Conservation (phyloP, 2,113 vertebrate genomes). For the Propithecus coquereli region DNA sequence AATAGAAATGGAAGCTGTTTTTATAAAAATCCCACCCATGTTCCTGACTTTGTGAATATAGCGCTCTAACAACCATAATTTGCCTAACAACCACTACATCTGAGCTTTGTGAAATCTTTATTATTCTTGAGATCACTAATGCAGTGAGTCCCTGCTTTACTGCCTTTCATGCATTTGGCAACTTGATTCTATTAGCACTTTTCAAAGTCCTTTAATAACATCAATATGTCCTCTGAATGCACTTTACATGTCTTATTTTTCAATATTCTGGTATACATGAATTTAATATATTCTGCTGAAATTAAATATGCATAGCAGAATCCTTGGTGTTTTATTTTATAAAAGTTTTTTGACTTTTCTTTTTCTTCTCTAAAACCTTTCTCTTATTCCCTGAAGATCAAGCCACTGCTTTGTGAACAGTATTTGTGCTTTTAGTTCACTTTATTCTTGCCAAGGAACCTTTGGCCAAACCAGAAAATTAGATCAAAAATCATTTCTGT, state of each 20-base stretch:
- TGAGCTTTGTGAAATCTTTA: not conserved
- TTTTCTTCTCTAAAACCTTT: not conserved
- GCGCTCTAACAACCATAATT: not conserved
- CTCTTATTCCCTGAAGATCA: not conserved
- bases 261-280: not conserved
- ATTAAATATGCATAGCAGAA: not conserved
- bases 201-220: conserved; percentile 1
- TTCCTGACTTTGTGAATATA: not conserved
- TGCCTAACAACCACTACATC: not conserved
- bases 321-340: conserved; percentile 13
- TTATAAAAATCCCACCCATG: not conserved
- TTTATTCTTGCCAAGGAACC: not conserved
- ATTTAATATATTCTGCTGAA: conserved; percentile 29
- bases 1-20: not conserved
- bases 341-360: not conserved
- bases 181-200: conserved; percentile 17
- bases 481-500: not conserved
- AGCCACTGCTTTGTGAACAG: not conserved
- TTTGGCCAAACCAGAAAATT: not conserved
- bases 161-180: not conserved
- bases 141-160: not conserved
- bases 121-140: not conserved
- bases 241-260: not conserved
- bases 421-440: not conserved
- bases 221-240: not conserved